Evolutionary conservation across 2,797 vertebrate genomes (phyloP), one percentile per base, ranked within the genome.

Genomic region (Phoeniculus purpureus): DNA sequence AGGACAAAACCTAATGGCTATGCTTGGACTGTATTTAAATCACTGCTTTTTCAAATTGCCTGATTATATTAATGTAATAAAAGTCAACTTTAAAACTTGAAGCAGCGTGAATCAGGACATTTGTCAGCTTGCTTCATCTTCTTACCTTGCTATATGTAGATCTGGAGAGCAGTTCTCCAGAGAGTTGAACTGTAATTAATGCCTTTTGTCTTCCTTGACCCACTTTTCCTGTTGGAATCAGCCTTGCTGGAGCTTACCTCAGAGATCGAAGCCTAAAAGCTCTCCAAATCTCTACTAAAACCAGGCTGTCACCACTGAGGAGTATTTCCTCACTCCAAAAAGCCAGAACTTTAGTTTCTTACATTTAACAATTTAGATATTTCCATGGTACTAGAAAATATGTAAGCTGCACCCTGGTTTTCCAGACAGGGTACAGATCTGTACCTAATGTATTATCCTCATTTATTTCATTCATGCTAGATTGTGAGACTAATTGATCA

Each of bases 101-200:
- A 11, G 15, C 65, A 89, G 50, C 18, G 40, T 81, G 87, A 94
- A 92, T 59, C 64, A 78, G n/a, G 10, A 32, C 71, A 60, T 54
- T 31, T 64, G 64, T 47, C 19, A 62, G 55, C 92, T 95, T 64
- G 37, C 5, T 90, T 27, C 50, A 78, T 78, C 94, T 90, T 92
- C 79, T 89, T 87, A 85, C 58, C 27, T 90, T 83, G 83, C 43
- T 87, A 13, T 72, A 71, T 82, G 26, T 81, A 79, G 75, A 81
- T 87, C 92, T 93, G 58, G 77, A 95, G 64, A 87, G 81, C 5
- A 67, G 50, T 55, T 91, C 90, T 96, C 92, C 60, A 27, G 83
- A 96, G 87, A 54, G 70, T 92, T 89, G 88, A 85, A 19, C 58
- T 94, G 56, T 94, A 96, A 96, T 97, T 97, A 97, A 94, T 94